These are phyloP conservation scores for Urophycis tenuis DNA, from an alignment of 2,797 vertebrate species.

Conservation along the genomic window DNA sequence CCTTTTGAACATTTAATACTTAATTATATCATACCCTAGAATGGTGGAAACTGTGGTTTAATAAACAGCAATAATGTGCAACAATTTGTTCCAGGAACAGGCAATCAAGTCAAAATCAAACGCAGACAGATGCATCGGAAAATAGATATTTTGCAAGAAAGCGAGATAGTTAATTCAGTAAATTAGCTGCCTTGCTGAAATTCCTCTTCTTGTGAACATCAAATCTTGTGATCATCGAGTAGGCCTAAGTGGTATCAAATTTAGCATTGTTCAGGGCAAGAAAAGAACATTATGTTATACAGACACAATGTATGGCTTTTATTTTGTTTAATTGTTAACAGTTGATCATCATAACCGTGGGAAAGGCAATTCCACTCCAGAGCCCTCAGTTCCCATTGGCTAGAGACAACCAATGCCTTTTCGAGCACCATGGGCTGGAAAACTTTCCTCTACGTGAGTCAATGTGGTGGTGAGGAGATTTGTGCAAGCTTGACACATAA, in stretches of 20 bases:
- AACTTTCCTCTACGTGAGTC: constrained; percentile 53
- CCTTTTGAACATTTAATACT: not conserved
- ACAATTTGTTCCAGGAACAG: not conserved
- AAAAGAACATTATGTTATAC: constrained; percentile 15
- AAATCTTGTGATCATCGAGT: constrained; percentile 1
- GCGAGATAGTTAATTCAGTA: constrained; percentile 44
- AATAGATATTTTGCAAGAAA: constrained; percentile 35
- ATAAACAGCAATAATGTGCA: not conserved
- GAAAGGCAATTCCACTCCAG: constrained; percentile 27
- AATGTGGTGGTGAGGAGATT: constrained; percentile 53
- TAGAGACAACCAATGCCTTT: constrained; percentile 28
- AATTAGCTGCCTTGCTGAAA: constrained; percentile 36
- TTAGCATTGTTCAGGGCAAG: constrained; percentile 25
- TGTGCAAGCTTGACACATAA: constrained; percentile 54
- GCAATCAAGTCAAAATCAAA: constrained; percentile 48
- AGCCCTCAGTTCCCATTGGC: constrained; percentile 36
- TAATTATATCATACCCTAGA: not conserved
- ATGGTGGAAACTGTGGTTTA: not conserved
- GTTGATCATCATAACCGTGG: constrained; percentile 21
- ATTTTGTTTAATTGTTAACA: constrained; percentile 36
- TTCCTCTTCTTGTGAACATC: constrained; percentile 26
- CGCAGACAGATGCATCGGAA: constrained; percentile 21
- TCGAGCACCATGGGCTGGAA: constrained; percentile 53
- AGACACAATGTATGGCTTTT: too few species aligned
- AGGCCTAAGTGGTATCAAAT: constrained; percentile 9